Conservation (phyloP, 2,888 invertebrate species). For the Oxyteleia sp. region DNA sequence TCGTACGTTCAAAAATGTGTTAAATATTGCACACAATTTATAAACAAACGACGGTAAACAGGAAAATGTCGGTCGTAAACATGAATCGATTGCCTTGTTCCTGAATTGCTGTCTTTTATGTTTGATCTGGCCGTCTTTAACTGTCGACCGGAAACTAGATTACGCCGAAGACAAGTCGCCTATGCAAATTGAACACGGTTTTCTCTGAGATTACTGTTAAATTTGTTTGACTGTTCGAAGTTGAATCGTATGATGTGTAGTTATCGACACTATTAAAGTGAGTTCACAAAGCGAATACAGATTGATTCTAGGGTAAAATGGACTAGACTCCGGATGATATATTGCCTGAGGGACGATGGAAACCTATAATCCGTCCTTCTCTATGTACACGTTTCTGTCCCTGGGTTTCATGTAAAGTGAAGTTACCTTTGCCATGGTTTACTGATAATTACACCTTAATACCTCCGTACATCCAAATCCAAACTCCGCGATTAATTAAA, state of each 20-base stretch:
- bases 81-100: too few species aligned
- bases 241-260: conserved; percentile 44
- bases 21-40: background rate
- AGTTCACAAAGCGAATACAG: conserved; percentile 58
- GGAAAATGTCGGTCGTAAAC: too few species aligned
- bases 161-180: conserved; percentile 35
- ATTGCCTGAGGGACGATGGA: conserved; percentile 45
- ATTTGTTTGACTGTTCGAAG: conserved; percentile 41
- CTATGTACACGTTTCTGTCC: conserved; percentile 46
- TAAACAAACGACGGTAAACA: too few species aligned
- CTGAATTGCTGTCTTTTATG: background rate
- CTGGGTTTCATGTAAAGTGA: conserved; percentile 34
- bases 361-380: conserved; percentile 47
- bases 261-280: conserved; percentile 60
- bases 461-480: conserved; percentile 32
- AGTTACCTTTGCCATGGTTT: conserved; percentile 38
- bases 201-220: conserved; percentile 31
- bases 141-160: conserved; percentile 22
- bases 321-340: conserved; percentile 58
- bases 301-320: conserved; percentile 56
- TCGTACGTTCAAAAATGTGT: background rate
- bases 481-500: conserved; percentile 12
- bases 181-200: conserved; percentile 19
- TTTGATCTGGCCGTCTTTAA: conserved; percentile 12
- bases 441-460: conserved; percentile 61